A percentile compares a stretch with the other conserved stretches of the same genome.
Conservation (phyloP, 2,797 vertebrate species). For the Vespertilio murinus region DNA sequence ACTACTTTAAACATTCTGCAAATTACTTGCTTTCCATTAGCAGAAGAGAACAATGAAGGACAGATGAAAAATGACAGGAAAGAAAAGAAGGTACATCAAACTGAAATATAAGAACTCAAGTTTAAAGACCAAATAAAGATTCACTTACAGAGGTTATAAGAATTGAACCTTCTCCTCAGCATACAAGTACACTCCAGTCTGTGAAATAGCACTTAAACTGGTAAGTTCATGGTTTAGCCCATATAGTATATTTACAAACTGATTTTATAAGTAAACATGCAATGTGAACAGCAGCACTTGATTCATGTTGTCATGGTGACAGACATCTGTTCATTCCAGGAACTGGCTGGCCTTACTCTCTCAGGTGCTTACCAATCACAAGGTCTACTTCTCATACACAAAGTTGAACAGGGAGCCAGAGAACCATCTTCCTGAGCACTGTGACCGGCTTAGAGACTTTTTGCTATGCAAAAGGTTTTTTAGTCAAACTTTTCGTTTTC, state of each 20-base stretch:
- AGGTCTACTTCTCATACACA: background rate
- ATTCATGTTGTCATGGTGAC: background rate
- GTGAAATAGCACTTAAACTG: conserved; percentile 23
- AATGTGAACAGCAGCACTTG: background rate
- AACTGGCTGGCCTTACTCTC: background rate
- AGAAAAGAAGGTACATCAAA: conserved; percentile 58
- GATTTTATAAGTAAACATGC: background rate
- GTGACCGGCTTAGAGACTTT: background rate
- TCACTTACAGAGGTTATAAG: conserved; percentile 30
- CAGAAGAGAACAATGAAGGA: conserved; percentile 52
- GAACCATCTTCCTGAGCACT: background rate
- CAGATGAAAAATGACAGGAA: conserved; percentile 58
- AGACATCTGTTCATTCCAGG: background rate
- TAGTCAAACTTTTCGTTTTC: background rate
- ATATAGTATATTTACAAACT: background rate
- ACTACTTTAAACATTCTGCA: conserved; percentile 37
- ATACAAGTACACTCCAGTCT: background rate
- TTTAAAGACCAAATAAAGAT: conserved; percentile 55
- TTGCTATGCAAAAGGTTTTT: background rate
- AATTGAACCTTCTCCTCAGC: conserved; percentile 22
- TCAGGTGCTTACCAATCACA: background rate
- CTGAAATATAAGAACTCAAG: conserved; percentile 50
- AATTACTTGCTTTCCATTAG: conserved; percentile 48
- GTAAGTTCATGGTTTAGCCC: background rate
- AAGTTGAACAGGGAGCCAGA: background rate